Conservation (phyloP, 2,888 invertebrate species). For the Charanyca ferruginea region DNA sequence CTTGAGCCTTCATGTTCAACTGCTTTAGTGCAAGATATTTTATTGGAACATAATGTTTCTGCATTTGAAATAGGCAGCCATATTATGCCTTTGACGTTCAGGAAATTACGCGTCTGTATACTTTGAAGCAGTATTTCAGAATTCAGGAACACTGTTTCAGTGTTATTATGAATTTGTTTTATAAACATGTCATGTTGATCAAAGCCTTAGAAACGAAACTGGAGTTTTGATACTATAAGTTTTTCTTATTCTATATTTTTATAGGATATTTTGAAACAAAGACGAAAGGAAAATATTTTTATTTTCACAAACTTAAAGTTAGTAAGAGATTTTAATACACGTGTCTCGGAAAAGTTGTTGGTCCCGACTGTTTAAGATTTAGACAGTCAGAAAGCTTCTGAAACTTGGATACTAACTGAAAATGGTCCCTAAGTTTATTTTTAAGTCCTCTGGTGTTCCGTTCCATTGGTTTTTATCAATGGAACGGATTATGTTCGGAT, state of each 20-base stretch:
- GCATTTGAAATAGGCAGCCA: not conserved
- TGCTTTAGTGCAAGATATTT: conserved; percentile 32
- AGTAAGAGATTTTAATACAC: no score
- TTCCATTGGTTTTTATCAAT: no score
- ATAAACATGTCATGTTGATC: not conserved
- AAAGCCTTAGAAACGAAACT: not conserved
- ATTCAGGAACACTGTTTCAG: not conserved
- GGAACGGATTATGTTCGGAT: no score
- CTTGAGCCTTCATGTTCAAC: conserved; percentile 6
- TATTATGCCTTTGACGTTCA: conserved; percentile 22
- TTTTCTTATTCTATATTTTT: not conserved
- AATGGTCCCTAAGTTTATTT: no score
- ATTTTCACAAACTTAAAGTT: no score
- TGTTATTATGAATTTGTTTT: not conserved
- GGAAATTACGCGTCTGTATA: conserved; percentile 14
- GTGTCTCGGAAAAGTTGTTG: no score
- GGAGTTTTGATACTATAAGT: not conserved
- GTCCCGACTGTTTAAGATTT: no score
- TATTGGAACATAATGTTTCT: conserved; percentile 23
- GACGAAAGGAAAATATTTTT: no score
- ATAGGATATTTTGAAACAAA: no score
- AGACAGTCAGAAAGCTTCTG: no score
- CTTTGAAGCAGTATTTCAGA: not conserved
- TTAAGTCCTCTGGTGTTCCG: no score
- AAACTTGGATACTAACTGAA: no score